Evolutionary conservation across 2,888 invertebrate species (phyloP), one percentile per base, ranked within the genome.

Genomic region (Chloroclysta siterata): DNA sequence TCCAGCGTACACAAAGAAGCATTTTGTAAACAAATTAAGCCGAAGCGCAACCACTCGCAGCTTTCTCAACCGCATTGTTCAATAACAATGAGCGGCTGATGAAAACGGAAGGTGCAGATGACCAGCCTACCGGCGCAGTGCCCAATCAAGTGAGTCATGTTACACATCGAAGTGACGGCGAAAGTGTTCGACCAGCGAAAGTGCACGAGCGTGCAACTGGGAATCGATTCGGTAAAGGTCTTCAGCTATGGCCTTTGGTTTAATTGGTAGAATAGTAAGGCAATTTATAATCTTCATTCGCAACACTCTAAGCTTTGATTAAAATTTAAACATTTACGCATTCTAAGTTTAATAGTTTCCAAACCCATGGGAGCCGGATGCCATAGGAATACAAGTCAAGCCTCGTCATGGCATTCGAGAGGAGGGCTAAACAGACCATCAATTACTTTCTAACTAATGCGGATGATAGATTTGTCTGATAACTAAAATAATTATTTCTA

Each of bases 161-260:
- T 83, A 81, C 76, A 78, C 75, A 78, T 75, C 76, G 63, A 75
- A 78, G 76, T 77, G 83, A 88, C 84, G 85, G 84, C 84, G 89
- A 90, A 89, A 90, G 90, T 87, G 77, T 79, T 79, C 69, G 69
- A 69, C 69, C 74, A 82, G 88, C 84, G 89, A 90, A 90, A 89
- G 90, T 85, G 76, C 71, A 69, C 64, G 69, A 73, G 73, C 76
- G 68, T 72, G 66, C 59, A 66, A 69, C 58, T 62, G 56, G 60
- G 73, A 61, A 69, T 70, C 73, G 68, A 74, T 74, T 77, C 73
- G 68, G 71, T 75, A 83, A 78, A 83, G 81, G 83, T 80, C 78
- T 80, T 79, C 73, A 47, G 62, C 74, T 65, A 77, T 74, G 74
- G 61, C 75, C 72, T 75, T 70, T 36, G 54, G 50, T 50, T 57